Evolutionary conservation across 2,888 invertebrate genomes (phyloP).

Genomic region (Atrina japonica): DNA sequence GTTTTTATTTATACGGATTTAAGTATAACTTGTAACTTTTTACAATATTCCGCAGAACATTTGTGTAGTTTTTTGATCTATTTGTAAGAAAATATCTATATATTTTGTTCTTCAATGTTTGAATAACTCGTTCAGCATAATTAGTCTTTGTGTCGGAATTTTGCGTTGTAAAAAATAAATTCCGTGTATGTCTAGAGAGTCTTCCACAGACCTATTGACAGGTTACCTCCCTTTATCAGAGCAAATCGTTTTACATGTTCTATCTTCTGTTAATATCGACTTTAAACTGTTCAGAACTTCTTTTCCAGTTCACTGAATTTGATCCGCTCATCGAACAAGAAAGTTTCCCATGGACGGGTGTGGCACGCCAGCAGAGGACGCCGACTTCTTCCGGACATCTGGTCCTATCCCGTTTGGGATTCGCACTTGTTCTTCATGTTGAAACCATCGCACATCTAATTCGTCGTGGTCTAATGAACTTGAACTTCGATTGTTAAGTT

Average conservation of each 20-base stretch:
- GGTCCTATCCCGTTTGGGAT: too few relatives aligned
- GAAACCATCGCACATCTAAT: too few relatives aligned
- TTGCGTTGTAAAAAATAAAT: slow-evolving; percentile 30
- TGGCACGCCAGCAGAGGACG: too few relatives aligned
- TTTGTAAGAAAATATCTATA: slow-evolving; percentile 30
- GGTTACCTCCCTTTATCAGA: slow-evolving; percentile 43
- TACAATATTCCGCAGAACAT: slow-evolving; percentile 39
- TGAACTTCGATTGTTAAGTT: too few relatives aligned
- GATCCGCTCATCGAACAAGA: too few relatives aligned
- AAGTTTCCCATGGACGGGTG: too few relatives aligned
- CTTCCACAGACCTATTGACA: slow-evolving; percentile 31
- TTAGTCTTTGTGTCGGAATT: slow-evolving; percentile 30
- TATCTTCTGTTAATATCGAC: slow-evolving; percentile 13
- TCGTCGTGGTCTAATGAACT: too few relatives aligned
- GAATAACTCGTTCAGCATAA: slow-evolving; percentile 31
- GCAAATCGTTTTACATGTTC: slow-evolving; percentile 18
- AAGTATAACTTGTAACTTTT: slow-evolving; percentile 44
- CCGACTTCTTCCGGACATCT: too few relatives aligned
- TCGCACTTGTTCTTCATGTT: too few relatives aligned
- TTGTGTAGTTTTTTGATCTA: slow-evolving; percentile 37
- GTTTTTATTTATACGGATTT: slow-evolving; percentile 6
- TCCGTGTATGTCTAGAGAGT: slow-evolving; percentile 16
- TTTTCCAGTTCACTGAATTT: slow-evolving; percentile 25
- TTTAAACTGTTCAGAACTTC: slow-evolving; percentile 42
- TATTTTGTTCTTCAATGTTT: slow-evolving; percentile 24